Evolutionary conservation across 2,888 invertebrate genomes (phyloP).

Genomic region (Eupithecia centaureata): DNA sequence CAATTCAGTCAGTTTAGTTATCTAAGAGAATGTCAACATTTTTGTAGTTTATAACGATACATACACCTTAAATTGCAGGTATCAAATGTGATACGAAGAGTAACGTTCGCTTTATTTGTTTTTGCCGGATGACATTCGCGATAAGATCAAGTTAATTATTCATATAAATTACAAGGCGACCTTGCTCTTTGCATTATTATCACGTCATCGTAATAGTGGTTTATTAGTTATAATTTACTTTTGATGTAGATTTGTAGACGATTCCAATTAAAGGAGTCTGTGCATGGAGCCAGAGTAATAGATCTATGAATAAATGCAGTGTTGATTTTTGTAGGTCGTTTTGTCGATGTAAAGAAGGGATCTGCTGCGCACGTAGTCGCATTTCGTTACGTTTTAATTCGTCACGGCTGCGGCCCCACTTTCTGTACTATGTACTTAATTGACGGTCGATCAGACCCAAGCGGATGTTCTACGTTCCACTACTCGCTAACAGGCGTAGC

Average conservation of each 20-base stretch:
- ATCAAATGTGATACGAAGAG: constrained; percentile 3
- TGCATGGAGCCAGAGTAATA: constrained; percentile 13
- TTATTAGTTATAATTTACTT: constrained; percentile 8
- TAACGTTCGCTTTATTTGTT: constrained; percentile 20
- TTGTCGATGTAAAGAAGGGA: constrained; percentile 37
- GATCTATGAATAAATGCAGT: constrained; percentile 15
- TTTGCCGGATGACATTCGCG: constrained; percentile 6
- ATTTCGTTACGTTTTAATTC: constrained; percentile 63
- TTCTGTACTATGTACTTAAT: constrained; percentile 58
- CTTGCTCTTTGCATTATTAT: constrained; percentile 23
- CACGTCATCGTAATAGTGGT: constrained; percentile 5
- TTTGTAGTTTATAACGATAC: background rate
- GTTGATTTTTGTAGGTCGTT: constrained; percentile 19
- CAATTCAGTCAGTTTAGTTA: background rate
- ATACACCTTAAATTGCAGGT: background rate
- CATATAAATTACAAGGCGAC: constrained; percentile 9
- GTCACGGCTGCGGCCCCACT: constrained; percentile 51
- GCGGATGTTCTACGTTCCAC: constrained; percentile 38
- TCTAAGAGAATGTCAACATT: background rate
- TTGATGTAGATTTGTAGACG: constrained; percentile 16
- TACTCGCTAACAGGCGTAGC: constrained; percentile 31
- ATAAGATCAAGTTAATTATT: constrained; percentile 12
- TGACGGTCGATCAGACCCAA: constrained; percentile 60
- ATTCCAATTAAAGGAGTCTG: constrained; percentile 20
- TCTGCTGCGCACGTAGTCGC: constrained; percentile 51